Evolutionary conservation across 2,113 vertebrate species (phyloP).

Genomic region (Erpornis zantholeuca): DNA sequence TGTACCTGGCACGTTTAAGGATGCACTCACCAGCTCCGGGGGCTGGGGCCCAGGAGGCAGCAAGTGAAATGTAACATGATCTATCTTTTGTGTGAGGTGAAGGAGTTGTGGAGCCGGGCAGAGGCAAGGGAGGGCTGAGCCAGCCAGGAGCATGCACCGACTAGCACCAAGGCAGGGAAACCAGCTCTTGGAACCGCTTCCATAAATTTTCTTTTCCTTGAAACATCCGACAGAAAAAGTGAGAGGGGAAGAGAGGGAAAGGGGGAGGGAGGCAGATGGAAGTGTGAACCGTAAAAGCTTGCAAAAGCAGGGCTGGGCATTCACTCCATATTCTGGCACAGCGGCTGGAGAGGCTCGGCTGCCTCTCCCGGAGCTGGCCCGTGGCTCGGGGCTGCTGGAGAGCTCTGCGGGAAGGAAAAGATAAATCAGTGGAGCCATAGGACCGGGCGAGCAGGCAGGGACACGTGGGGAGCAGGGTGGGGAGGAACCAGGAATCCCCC

Average conservation of each 20-base stretch:
- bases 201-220: conserved; percentile 63
- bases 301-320: background rate
- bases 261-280: background rate
- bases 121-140: conserved; percentile 1
- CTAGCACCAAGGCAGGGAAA: conserved; percentile 45
- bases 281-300: background rate
- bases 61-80: conserved; percentile 17
- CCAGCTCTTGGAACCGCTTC: conserved; percentile 52
- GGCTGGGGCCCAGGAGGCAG: background rate
- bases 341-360: background rate
- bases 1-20: conserved; percentile 32
- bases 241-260: background rate
- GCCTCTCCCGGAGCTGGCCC: background rate
- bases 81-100: conserved; percentile 15
- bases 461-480: background rate
- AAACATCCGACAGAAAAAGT: conserved; percentile 8
- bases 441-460: background rate
- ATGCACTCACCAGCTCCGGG: background rate
- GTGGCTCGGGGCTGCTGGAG: background rate
- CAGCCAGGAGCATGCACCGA: conserved; percentile 47
- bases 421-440: background rate
- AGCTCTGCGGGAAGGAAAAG: background rate
- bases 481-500: background rate
- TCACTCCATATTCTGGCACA: background rate
- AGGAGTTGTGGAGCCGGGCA: background rate